Evolutionary conservation across 2,888 invertebrate species (phyloP).

Genomic region (Orchestes rusci): DNA sequence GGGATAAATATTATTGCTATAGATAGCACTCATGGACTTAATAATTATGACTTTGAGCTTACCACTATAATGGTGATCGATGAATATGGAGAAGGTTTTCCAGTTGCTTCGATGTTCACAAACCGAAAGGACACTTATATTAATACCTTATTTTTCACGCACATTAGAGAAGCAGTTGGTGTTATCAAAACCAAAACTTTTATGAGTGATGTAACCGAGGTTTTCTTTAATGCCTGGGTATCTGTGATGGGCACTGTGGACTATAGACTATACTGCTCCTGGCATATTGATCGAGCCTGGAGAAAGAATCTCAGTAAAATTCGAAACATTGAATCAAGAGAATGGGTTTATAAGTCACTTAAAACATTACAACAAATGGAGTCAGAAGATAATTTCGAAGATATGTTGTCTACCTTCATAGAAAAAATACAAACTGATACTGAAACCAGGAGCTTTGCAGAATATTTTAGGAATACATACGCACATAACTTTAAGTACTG

Average conservation of each 20-base stretch:
- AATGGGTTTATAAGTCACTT: too few species aligned
- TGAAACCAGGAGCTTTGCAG: too few species aligned
- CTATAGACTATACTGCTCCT: constrained; percentile 23
- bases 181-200: too few species aligned
- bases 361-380: too few species aligned
- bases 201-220: constrained; percentile 27
- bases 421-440: too few species aligned
- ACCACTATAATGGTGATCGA: constrained; percentile 24
- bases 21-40: constrained; percentile 20
- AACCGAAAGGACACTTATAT: constrained; percentile 18
- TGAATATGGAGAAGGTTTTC: constrained; percentile 25
- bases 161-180: constrained; percentile 1
- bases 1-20: constrained; percentile 10
- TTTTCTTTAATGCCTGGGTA: constrained; percentile 27
- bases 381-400: too few species aligned
- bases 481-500: too few species aligned
- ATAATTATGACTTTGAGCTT: constrained; percentile 25
- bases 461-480: too few species aligned
- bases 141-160: not conserved
- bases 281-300: constrained; percentile 23
- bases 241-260: constrained; percentile 22
- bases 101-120: constrained; percentile 17
- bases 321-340: constrained; percentile 4
- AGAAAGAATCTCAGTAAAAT: constrained; percentile 17
- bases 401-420: too few species aligned